phyloP scores from a whole-genome alignment of 2,113 vertebrate species.

The Melanotaenia duboulayi region DNA sequence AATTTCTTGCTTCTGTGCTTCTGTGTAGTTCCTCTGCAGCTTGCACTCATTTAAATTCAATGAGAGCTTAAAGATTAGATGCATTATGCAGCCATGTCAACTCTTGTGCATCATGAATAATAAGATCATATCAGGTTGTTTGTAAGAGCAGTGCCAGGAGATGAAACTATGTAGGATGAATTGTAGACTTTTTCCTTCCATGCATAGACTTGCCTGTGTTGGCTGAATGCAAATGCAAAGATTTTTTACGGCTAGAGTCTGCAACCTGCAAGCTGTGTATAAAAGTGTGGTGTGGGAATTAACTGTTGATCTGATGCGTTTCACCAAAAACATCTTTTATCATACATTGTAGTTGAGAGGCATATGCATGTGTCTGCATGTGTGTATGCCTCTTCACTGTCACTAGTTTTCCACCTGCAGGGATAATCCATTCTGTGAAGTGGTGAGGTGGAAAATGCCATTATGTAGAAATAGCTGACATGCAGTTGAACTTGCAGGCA shows the following conservation, averaged over 20 bases:
- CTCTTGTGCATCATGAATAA: constrained; percentile 31
- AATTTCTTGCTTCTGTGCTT: not conserved
- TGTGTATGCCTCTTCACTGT: constrained; percentile 49
- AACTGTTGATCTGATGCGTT: constrained; percentile 33
- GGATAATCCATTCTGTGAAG: constrained; percentile 78
- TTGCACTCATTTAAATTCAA: constrained; percentile 12
- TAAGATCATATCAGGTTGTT: constrained; percentile 32
- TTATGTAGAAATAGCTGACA: constrained; percentile 78
- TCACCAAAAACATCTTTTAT: constrained; percentile 37
- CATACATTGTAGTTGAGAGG: constrained; percentile 27
- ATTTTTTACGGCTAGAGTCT: constrained; percentile 20
- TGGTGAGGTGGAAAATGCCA: constrained; percentile 77
- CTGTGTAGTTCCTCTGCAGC: constrained; percentile 15
- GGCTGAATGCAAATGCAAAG: constrained; percentile 34
- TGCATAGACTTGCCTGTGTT: constrained; percentile 55
- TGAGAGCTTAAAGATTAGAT: constrained; percentile 16
- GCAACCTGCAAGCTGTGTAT: constrained; percentile 13
- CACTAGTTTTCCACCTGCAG: constrained; percentile 72
- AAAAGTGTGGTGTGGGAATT: constrained; percentile 20
- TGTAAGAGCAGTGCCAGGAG: constrained; percentile 20
- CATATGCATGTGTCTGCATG: constrained; percentile 3
- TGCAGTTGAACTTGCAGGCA: constrained; percentile 63
- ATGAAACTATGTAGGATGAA: constrained; percentile 47
- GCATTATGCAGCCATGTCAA: constrained; percentile 26
- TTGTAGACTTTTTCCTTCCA: not conserved